Evolutionary conservation across 2,113 vertebrate genomes (phyloP).

Genomic region (Scomber scombrus): DNA sequence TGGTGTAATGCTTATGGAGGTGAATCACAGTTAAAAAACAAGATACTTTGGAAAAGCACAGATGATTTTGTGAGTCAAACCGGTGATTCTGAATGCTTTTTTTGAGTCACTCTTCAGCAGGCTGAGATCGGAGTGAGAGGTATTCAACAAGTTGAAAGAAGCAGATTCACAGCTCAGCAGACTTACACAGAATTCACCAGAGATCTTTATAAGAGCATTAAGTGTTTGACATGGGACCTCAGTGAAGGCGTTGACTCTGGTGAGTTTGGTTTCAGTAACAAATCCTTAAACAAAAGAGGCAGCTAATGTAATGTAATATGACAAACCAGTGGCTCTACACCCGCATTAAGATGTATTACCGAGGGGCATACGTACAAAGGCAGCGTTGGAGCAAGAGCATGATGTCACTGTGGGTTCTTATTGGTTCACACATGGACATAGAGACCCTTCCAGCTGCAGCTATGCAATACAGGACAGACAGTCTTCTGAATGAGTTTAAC

Average conservation of each 20-base stretch:
- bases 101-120: background rate
- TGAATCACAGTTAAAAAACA: background rate
- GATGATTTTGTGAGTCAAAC: background rate
- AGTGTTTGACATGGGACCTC: constrained; percentile 18
- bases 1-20: background rate
- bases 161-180: constrained; percentile 7
- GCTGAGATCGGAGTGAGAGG: background rate
- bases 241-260: background rate
- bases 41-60: constrained; percentile 6
- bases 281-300: constrained; percentile 41
- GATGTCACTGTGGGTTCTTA: background rate
- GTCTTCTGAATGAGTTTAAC: background rate
- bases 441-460: background rate
- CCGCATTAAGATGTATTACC: constrained; percentile 34
- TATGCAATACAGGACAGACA: background rate
- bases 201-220: constrained; percentile 34
- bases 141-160: background rate
- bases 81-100: background rate
- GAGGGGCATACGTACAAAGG: constrained; percentile 31
- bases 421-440: constrained; percentile 12
- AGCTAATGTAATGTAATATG: constrained; percentile 35
- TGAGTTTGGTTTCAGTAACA: constrained; percentile 28
- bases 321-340: constrained; percentile 19
- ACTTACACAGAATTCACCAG: constrained; percentile 14
- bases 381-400: constrained; percentile 9